Conservation (phyloP, 2,797 vertebrate species). For the Dendrocincla fuliginosa region DNA sequence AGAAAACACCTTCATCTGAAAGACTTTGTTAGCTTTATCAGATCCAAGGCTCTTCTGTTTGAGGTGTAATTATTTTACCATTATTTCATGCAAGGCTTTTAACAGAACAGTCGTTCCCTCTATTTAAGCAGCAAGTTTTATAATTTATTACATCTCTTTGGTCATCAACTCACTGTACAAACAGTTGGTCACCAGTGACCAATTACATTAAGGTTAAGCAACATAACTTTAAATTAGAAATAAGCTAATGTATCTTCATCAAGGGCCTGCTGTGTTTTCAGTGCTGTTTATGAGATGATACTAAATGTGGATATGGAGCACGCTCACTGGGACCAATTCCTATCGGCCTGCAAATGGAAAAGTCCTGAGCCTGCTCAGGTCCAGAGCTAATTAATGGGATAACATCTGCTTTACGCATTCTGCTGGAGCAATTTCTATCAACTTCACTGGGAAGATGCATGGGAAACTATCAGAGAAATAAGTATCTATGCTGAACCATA, state of each 20-base stretch:
- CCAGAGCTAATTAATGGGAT: constrained; percentile 85
- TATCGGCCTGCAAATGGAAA: constrained; percentile 80
- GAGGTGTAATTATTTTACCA: constrained; percentile 80
- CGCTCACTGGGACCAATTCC: constrained; percentile 84
- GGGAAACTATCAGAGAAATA: constrained; percentile 76
- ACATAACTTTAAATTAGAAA: constrained; percentile 82
- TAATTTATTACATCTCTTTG: constrained; percentile 76
- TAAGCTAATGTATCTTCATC: constrained; percentile 81
- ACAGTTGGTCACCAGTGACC: constrained; percentile 88
- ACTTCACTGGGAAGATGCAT: constrained; percentile 71
- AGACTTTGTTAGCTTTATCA: constrained; percentile 71
- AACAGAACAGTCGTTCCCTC: constrained; percentile 73
- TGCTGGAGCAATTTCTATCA: constrained; percentile 77
- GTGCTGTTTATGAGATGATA: constrained; percentile 83
- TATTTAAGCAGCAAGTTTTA: constrained; percentile 76
- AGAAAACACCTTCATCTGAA: constrained; percentile 76
- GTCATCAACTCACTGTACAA: constrained; percentile 83
- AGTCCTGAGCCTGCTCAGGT: constrained; percentile 78
- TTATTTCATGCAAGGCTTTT: constrained; percentile 76
- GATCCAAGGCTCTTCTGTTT: constrained; percentile 66
- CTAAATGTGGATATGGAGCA: constrained; percentile 82
- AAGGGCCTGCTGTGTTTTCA: constrained; percentile 80
- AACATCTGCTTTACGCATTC: constrained; percentile 83
- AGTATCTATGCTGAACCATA: constrained; percentile 72
- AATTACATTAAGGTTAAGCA: constrained; percentile 86